Percentiles rank a stretch among this genome's conserved stretches.
Evolutionary conservation across 2,797 vertebrate genomes (phyloP).

Genomic region (Cryptoprocta ferox): DNA sequence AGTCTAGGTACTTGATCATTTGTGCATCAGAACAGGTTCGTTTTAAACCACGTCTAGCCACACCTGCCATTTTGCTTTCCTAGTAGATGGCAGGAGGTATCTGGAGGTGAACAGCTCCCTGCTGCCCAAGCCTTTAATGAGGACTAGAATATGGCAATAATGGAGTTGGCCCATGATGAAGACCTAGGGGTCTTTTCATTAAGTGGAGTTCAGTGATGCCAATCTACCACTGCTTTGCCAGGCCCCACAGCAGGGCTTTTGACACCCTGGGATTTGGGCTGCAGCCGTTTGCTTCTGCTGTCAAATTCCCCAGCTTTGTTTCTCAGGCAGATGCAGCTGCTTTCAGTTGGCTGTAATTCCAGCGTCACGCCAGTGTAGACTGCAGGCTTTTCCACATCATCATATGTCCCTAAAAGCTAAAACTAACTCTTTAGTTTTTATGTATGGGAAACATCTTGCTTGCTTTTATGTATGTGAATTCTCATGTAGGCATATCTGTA

Average conservation of each 20-base stretch:
- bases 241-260: conserved; percentile 6
- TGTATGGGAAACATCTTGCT: not conserved
- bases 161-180: not conserved
- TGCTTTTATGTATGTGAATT: not conserved
- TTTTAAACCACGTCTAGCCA: not conserved
- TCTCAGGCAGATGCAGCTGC: conserved; percentile 47
- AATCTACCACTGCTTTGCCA: not conserved
- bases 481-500: not conserved
- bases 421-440: not conserved
- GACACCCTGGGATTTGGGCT: not conserved
- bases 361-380: not conserved
- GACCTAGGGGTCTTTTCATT: conserved; percentile 53
- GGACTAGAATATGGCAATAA: not conserved
- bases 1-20: not conserved
- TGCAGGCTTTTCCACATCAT: not conserved
- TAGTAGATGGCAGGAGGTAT: not conserved
- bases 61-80: not conserved
- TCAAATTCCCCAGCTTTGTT: conserved; percentile 1
- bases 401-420: not conserved
- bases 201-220: conserved; percentile 44
- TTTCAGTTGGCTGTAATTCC: conserved; percentile 28
- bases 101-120: not conserved
- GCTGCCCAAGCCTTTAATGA: not conserved
- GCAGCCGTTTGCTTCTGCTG: conserved; percentile 36
- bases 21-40: not conserved